Percentiles rank a stretch among this genome's conserved stretches.
phyloP scores from a whole-genome alignment of 2,888 invertebrate species.

The Diaphora mendica region DNA sequence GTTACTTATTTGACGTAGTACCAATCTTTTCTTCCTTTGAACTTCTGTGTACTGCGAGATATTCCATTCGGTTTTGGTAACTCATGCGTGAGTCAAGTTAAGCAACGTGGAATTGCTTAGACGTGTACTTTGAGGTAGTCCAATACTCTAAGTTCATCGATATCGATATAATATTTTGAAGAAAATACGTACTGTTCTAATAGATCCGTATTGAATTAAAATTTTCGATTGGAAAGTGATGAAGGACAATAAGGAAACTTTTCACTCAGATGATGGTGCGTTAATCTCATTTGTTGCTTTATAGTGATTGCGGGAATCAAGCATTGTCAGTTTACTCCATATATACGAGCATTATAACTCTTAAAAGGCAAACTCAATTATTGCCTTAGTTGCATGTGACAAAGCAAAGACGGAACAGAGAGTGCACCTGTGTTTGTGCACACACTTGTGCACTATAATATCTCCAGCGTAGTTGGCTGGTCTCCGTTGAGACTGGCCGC shows the following conservation, averaged over 20 bases:
- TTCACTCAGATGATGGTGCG: too few species aligned
- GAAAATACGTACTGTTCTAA: not conserved
- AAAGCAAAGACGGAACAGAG: too few species aligned
- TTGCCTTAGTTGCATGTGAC: too few species aligned
- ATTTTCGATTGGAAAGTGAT: not conserved
- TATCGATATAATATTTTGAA: not conserved
- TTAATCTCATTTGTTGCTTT: not conserved
- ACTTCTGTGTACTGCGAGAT: not conserved
- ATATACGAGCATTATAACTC: too few species aligned
- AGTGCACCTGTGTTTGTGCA: too few species aligned
- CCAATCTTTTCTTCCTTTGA: slow-evolving; percentile 13
- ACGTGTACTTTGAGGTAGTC: not conserved
- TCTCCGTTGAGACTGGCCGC: too few species aligned
- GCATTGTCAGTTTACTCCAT: not conserved
- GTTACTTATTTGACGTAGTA: slow-evolving; percentile 5
- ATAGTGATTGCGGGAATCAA: not conserved
- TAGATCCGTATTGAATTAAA: not conserved
- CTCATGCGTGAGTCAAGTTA: slow-evolving; percentile 3
- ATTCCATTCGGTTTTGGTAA: not conserved
- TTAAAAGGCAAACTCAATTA: too few species aligned
- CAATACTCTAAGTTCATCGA: not conserved
- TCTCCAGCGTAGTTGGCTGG: too few species aligned
- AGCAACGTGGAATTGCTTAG: not conserved
- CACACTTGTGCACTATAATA: too few species aligned
- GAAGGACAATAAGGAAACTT: too few species aligned